Evolutionary conservation across 2,888 invertebrate species (phyloP).

Genomic region (Acronicta leporina): DNA sequence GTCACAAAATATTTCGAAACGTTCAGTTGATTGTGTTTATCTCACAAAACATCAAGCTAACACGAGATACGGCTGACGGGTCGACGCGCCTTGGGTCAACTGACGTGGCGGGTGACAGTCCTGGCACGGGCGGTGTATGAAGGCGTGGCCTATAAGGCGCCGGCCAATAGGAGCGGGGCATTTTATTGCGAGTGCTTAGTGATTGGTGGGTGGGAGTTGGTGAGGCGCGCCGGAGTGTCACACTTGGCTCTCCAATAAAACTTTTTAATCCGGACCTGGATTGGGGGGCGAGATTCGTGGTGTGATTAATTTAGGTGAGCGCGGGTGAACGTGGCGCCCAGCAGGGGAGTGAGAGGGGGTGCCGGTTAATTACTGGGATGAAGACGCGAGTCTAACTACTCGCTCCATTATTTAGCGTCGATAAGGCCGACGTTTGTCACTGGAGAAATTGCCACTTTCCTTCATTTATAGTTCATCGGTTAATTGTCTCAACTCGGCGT

Average conservation of each 20-base stretch:
- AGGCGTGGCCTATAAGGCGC: constrained; percentile 70
- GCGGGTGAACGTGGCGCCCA: constrained; percentile 59
- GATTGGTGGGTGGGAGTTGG: constrained; percentile 72
- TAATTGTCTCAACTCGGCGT: constrained; percentile 67
- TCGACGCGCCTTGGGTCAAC: constrained; percentile 88
- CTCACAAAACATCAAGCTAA: constrained; percentile 69
- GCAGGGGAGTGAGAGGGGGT: constrained; percentile 56
- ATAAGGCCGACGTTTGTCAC: constrained; percentile 86
- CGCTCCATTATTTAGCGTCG: constrained; percentile 86
- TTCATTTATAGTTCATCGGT: constrained; percentile 83
- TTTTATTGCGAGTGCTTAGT: constrained; percentile 59
- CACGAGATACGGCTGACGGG: constrained; percentile 85
- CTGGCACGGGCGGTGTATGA: constrained; percentile 76
- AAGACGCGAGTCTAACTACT: constrained; percentile 87
- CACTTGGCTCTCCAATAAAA: constrained; percentile 86
- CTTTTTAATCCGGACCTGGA: constrained; percentile 86
- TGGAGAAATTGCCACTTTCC: constrained; percentile 82
- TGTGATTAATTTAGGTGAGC: constrained; percentile 87
- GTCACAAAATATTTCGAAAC: constrained; percentile 78
- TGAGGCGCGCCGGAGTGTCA: constrained; percentile 80
- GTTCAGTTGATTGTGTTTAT: constrained; percentile 69
- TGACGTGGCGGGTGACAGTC: constrained; percentile 85
- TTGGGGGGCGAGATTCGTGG: constrained; percentile 87
- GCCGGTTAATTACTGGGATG: constrained; percentile 86
- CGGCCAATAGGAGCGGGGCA: constrained; percentile 68